Conservation (phyloP, 1,140 invertebrate species). For the Thaumatotibia leucotreta region DNA sequence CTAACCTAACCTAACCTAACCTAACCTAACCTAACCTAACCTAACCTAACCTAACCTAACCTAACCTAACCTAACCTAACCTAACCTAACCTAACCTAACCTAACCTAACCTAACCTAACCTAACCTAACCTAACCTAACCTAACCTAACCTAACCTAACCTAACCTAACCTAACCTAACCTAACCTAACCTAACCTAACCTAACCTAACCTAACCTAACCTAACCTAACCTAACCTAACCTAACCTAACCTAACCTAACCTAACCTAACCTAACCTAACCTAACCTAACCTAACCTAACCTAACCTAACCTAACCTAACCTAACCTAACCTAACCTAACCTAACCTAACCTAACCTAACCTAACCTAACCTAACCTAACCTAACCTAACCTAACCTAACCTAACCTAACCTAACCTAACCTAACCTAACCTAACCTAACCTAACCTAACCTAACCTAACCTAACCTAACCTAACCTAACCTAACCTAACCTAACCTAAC, state of each 20-base stretch:
- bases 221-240: slow-evolving; percentile 1
- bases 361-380: not conserved
- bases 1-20: no score
- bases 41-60: no score
- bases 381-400: slow-evolving; percentile 6
- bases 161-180: no score
- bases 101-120: no score
- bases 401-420: slow-evolving; percentile 6
- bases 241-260: slow-evolving; percentile 1
- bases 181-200: no score
- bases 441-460: slow-evolving; percentile 1
- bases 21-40: no score
- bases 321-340: slow-evolving; percentile 4
- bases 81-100: no score
- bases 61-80: no score
- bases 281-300: slow-evolving; percentile 4
- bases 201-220: slow-evolving; percentile 18
- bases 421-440: slow-evolving; percentile 1
- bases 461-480: slow-evolving; percentile 6
- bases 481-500: slow-evolving; percentile 4
- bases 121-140: no score
- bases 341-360: slow-evolving; percentile 6
- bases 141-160: no score
- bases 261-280: slow-evolving; percentile 4
- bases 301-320: slow-evolving; percentile 4